Conservation (phyloP, 1,140 invertebrate genomes). For the Platyura marginata region DNA sequence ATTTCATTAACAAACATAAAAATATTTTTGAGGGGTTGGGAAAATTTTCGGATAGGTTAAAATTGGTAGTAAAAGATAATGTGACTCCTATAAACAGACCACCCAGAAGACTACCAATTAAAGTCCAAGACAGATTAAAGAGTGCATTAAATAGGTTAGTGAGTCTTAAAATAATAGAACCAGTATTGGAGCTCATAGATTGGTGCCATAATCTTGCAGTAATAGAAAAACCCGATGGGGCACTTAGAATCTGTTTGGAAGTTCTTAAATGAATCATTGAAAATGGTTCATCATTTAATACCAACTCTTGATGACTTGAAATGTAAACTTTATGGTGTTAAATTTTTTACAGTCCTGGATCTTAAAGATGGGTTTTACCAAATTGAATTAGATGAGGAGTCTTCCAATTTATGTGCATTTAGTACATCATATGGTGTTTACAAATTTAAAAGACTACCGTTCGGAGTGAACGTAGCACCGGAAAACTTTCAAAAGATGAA, state of each 20-base stretch:
- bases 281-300: not conserved
- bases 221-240: constrained; percentile 17
- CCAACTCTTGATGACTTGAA: not conserved
- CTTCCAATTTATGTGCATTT: constrained; percentile 3
- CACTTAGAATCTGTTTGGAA: constrained; percentile 22
- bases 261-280: constrained; percentile 12
- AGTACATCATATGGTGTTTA: constrained; percentile 19
- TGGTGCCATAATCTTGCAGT: constrained; percentile 24
- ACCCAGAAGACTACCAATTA: constrained; percentile 1
- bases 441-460: constrained; percentile 23
- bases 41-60: not conserved
- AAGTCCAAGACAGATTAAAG: constrained; percentile 10
- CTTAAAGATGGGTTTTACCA: constrained; percentile 6
- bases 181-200: constrained; percentile 13
- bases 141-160: constrained; percentile 9
- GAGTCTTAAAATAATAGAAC: constrained; percentile 10
- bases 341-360: constrained; percentile 6
- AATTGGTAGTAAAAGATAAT: not conserved
- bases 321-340: not conserved
- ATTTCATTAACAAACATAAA: too few species aligned
- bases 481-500: constrained; percentile 18
- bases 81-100: not conserved
- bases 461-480: constrained; percentile 21
- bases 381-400: constrained; percentile 4
- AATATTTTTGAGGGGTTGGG: too few species aligned